These are phyloP conservation scores for Chloebia gouldiae DNA, from an alignment of 2,113 vertebrate species.

Conservation along the genomic window DNA sequence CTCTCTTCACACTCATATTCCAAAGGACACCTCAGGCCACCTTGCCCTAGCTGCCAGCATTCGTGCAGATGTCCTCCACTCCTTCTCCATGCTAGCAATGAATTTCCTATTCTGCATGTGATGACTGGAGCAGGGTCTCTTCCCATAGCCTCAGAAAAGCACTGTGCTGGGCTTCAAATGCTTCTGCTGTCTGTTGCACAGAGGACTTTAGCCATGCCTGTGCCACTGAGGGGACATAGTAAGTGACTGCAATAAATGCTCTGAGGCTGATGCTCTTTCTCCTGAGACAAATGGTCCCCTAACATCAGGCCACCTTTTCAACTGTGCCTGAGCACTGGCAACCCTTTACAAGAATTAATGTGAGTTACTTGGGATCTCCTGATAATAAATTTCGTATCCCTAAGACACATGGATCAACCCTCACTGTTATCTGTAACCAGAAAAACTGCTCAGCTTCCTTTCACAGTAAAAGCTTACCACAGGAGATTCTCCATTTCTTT, in stretches of 20 bases:
- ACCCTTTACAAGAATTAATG: not conserved
- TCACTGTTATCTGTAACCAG: not conserved
- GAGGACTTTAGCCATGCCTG: not conserved
- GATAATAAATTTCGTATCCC: not conserved
- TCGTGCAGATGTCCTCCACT: not conserved
- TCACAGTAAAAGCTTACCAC: not conserved
- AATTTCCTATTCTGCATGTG: not conserved
- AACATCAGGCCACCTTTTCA: not conserved
- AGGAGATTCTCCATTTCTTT: not conserved
- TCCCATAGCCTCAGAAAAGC: not conserved
- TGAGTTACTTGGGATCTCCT: not conserved
- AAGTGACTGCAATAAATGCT: not conserved
- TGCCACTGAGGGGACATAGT: accelerated
- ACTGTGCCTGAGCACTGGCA: not conserved
- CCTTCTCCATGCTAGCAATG: not conserved
- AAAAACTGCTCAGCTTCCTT: not conserved
- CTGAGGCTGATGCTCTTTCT: not conserved
- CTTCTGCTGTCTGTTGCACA: not conserved
- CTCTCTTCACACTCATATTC: not conserved
- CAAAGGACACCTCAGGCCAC: not conserved
- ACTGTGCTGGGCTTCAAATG: not conserved
- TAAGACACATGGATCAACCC: not conserved
- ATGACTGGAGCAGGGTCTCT: not conserved
- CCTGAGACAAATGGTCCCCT: not conserved
- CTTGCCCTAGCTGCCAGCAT: not conserved